A percentile compares a stretch with the other conserved stretches of the same genome.
phyloP scores from a whole-genome alignment of 2,888 invertebrate genomes.

The Odontocerum albicorne region DNA sequence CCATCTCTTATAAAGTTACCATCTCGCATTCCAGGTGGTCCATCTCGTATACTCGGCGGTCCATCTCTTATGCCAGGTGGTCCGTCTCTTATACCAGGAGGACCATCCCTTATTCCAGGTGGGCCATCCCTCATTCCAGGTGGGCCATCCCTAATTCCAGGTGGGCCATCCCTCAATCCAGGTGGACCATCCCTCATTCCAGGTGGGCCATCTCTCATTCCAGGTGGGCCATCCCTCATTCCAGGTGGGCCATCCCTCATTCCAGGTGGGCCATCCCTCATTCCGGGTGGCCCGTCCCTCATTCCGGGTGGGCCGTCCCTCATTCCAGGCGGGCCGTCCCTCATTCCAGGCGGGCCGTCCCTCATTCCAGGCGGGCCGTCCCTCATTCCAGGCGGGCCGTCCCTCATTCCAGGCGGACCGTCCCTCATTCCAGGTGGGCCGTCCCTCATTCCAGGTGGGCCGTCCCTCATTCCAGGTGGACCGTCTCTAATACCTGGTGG shows the following conservation, averaged over 20 bases:
- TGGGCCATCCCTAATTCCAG: slow-evolving; percentile 24
- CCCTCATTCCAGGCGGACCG: slow-evolving; percentile 13
- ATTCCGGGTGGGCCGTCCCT: slow-evolving; percentile 14
- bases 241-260: slow-evolving; percentile 36
- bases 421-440: slow-evolving; percentile 14
- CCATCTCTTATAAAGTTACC: slow-evolving; percentile 48
- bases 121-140: slow-evolving; percentile 27
- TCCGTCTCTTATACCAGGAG: slow-evolving; percentile 17
- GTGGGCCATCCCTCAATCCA: slow-evolving; percentile 11
- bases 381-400: slow-evolving; percentile 34
- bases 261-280: slow-evolving; percentile 29
- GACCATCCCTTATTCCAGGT: slow-evolving; percentile 18
- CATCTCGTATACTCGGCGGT: slow-evolving; percentile 46
- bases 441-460: slow-evolving; percentile 15
- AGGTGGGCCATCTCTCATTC: slow-evolving; percentile 37
- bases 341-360: slow-evolving; percentile 37
- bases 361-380: slow-evolving; percentile 37
- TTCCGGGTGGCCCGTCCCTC: slow-evolving; percentile 40
- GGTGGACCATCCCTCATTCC: slow-evolving; percentile 44
- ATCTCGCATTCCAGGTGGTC: slow-evolving; percentile 45
- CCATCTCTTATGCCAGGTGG: slow-evolving; percentile 20
- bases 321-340: slow-evolving; percentile 34
- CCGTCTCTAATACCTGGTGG: slow-evolving; percentile 22
- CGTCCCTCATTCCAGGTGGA: slow-evolving; percentile 12
- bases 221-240: slow-evolving; percentile 42